A percentile compares a stretch with the other conserved stretches of the same genome.
These are phyloP conservation scores for Australoheros scitulus DNA, from an alignment of 2,113 vertebrate species.

Conservation along the genomic window DNA sequence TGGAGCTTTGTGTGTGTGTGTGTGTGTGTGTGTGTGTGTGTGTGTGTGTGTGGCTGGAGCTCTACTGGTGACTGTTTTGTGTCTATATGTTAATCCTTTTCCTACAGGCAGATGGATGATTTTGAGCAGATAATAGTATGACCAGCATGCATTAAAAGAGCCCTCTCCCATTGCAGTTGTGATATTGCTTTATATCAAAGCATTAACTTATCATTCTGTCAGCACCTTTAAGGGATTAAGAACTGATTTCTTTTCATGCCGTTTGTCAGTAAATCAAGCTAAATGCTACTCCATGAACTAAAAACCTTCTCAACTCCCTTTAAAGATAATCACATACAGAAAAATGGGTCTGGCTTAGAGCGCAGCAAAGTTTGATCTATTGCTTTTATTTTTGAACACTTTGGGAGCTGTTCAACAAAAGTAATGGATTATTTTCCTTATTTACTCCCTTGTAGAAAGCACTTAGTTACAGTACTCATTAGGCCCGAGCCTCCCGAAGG, in stretches of 20 bases:
- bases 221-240: not conserved
- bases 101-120: not conserved
- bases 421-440: not conserved
- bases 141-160: not conserved
- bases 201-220: not conserved
- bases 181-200: not conserved
- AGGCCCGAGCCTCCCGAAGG: too few species aligned
- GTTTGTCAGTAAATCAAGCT: not conserved
- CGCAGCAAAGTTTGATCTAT: not conserved
- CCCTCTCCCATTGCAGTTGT: not conserved
- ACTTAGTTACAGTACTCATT: too few species aligned
- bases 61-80: not conserved
- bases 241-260: too few species aligned
- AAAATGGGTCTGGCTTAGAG: not conserved
- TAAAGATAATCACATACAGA: not conserved
- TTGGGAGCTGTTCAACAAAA: not conserved
- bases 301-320: not conserved
- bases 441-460: not conserved
- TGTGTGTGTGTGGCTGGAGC: too few species aligned
- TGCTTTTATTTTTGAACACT: not conserved
- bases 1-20: not conserved
- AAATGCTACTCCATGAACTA: not conserved
- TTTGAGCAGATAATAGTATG: not conserved
- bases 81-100: not conserved
- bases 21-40: too few species aligned